These are phyloP conservation scores for Hemicentrotus pulcherrimus DNA, from an alignment of 35 echinoderm and acorn worm genomes.

Conservation along the genomic window DNA sequence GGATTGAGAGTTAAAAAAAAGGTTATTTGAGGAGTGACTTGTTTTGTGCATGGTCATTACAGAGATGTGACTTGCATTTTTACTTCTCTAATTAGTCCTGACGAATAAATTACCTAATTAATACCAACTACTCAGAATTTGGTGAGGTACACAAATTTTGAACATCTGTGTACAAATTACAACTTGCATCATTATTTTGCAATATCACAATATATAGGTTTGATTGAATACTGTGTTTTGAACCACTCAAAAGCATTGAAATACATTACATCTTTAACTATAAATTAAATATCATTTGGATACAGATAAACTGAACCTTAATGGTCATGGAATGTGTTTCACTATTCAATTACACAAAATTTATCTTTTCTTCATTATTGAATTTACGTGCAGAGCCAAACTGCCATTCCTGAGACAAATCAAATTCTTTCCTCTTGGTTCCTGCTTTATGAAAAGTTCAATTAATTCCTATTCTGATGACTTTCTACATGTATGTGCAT, in stretches of 20 bases:
- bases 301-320: no score
- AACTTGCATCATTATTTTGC: background rate
- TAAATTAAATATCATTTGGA: no score
- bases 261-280: no score
- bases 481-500: no score
- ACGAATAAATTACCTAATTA: conserved; percentile 37
- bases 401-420: no score
- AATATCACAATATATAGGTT: background rate
- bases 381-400: background rate
- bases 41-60: conserved; percentile 28
- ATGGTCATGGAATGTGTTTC: no score
- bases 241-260: background rate
- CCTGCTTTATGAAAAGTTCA: no score
- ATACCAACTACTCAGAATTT: background rate
- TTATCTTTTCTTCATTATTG: background rate
- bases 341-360: no score
- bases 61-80: conserved; percentile 49
- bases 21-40: conserved; percentile 24
- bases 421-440: background rate
- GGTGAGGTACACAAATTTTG: background rate
- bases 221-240: background rate
- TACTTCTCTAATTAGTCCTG: conserved; percentile 29
- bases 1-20: background rate
- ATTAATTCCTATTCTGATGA: no score
- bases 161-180: background rate